Base-by-base conservation (phyloP, 2,113 vertebrate species). In the Narcine bancroftii region DNA sequence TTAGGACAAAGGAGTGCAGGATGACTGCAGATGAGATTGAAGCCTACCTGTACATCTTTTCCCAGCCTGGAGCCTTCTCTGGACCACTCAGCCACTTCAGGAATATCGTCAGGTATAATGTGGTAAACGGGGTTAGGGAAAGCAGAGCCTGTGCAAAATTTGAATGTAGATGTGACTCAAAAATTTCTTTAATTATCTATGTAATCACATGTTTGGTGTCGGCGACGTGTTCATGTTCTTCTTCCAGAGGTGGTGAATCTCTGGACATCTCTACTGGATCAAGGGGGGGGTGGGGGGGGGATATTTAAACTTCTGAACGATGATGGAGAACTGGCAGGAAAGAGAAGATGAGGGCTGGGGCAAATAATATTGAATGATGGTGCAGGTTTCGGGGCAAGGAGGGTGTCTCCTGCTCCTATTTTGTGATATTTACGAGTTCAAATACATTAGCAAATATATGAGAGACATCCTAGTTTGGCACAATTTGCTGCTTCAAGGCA, bases 31-130 rank as follows among this genome's bases (percentile, higher is more conserved):
- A 99, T 93, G 98, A 99, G 93, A 94, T 99, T 92, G 98, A 99
- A 95, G 97, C 98, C 87, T 99, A 99, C 92, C 94, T 99, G 92
- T 99, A 99, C 65, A 95, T 97, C 65, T 97, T 99, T 92, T 99
- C 98, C 71, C 98, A 99, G 95, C 98, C 98, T 0, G 98, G 98
- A 93, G 98, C 98, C 69, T 95, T 99, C 93, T 98, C 96, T 1
- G 98, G 97, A 92, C 98, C 99, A 72, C 97, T 99, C 93, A 99
- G 98, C 95, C 97, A 99, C 93, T 99, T 97, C 94, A 97, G 98
- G 94, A 98, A 97, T 94, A 96, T 99, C 92, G 99, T 99, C 96
- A 98, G 97, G 98, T 99, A 91, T 10, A 13, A 0, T 21, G 36
- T 45, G 39, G 13, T 45, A 13, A 33, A 26, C 33, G 10, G n/a